Evolutionary conservation across 2,888 invertebrate genomes (phyloP).

Genomic region (Drosophila lacicola): DNA sequence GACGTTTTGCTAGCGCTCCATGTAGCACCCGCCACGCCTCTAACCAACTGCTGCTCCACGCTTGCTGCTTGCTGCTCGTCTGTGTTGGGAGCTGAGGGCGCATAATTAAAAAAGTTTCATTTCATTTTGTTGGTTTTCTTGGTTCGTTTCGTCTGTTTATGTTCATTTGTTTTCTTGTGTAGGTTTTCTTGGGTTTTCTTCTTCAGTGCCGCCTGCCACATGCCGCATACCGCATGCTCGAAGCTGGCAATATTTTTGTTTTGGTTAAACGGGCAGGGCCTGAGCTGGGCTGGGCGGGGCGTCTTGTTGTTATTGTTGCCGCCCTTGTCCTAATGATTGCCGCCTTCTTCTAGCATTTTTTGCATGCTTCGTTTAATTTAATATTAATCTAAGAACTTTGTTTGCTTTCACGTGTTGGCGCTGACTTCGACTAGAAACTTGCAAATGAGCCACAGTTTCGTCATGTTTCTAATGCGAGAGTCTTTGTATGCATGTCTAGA

Average conservation of each 20-base stretch:
- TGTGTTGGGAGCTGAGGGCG: slow-evolving; percentile 60
- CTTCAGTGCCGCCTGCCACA: slow-evolving; percentile 11
- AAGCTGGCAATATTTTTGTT: slow-evolving; percentile 44
- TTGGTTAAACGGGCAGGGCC: not conserved
- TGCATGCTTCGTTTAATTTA: slow-evolving; percentile 83
- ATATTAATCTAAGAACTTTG: slow-evolving; percentile 80
- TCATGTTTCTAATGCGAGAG: not conserved
- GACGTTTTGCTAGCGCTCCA: slow-evolving; percentile 39
- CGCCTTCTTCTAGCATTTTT: slow-evolving; percentile 74
- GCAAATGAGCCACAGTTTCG: slow-evolving; percentile 38
- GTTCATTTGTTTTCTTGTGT: slow-evolving; percentile 78
- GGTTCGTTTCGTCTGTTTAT: slow-evolving; percentile 82
- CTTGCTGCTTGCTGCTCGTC: slow-evolving; percentile 34
- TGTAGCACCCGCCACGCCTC: slow-evolving; percentile 3
- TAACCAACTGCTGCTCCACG: not conserved
- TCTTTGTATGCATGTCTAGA: not conserved
- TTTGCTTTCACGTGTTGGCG: slow-evolving; percentile 59
- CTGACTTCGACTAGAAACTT: slow-evolving; percentile 39
- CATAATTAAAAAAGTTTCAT: slow-evolving; percentile 85
- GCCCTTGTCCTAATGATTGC: slow-evolving; percentile 72
- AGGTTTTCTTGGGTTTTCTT: slow-evolving; percentile 63
- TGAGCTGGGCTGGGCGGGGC: not conserved
- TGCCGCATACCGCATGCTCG: not conserved
- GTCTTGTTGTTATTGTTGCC: slow-evolving; percentile 31
- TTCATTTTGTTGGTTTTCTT: slow-evolving; percentile 84